A percentile compares a stretch with the other conserved stretches of the same genome.
phyloP scores from a whole-genome alignment of 1,140 invertebrate species.

The Vollenhovia emeryi region DNA sequence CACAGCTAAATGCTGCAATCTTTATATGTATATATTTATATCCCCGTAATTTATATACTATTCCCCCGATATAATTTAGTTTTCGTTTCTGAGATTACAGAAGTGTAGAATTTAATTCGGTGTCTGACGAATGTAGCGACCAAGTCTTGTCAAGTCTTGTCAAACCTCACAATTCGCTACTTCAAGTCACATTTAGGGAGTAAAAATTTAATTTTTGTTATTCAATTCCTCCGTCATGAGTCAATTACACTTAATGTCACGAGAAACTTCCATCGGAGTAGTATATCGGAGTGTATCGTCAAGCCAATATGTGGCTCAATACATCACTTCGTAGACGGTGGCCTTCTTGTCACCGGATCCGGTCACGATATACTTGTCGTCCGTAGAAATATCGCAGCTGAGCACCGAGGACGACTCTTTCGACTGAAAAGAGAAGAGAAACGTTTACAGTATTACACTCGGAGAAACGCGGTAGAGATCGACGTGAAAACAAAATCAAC shows the following conservation, averaged over 20 bases:
- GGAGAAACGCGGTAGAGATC: not conserved
- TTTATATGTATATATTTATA: constrained; percentile 57
- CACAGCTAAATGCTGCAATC: constrained; percentile 73
- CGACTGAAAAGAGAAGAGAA: constrained; percentile 89
- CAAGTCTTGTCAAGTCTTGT: constrained; percentile 13
- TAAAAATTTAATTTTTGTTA: constrained; percentile 17
- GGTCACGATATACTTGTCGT: constrained; percentile 99
- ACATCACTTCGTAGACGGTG: constrained; percentile 99
- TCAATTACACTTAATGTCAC: constrained; percentile 61
- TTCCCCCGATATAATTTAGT: constrained; percentile 28
- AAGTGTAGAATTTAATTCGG: constrained; percentile 19
- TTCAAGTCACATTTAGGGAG: constrained; percentile 7
- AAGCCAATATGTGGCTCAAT: constrained; percentile 85
- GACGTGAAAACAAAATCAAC: not conserved
- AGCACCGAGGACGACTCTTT: constrained; percentile 99
- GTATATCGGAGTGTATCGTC: constrained; percentile 46
- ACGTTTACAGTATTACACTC: not conserved
- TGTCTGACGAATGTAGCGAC: constrained; percentile 31
- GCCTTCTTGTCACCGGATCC: constrained; percentile 99
- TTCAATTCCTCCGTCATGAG: constrained; percentile 21
- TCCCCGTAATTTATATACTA: constrained; percentile 73
- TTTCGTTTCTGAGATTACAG: not conserved
- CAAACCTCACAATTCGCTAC: not conserved
- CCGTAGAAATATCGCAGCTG: constrained; percentile 99
- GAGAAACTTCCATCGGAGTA: constrained; percentile 74